These are phyloP conservation scores for Melitaea athalia DNA, from an alignment of 2,888 invertebrate genomes.

Conservation along the genomic window DNA sequence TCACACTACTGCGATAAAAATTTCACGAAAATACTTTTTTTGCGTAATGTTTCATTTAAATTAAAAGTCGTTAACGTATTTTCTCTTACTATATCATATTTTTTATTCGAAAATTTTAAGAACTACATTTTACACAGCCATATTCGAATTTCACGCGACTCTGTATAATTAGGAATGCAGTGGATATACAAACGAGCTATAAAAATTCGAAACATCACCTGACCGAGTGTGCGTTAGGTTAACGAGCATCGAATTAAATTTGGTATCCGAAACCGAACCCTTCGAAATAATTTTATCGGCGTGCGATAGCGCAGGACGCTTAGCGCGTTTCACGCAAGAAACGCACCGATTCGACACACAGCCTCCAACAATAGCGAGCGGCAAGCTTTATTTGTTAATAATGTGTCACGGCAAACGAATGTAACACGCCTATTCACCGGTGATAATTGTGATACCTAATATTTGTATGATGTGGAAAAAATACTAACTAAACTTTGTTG, in stretches of 20 bases:
- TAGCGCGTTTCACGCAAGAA: slow-evolving; percentile 60
- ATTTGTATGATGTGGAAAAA: slow-evolving; percentile 39
- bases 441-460: slow-evolving; percentile 52
- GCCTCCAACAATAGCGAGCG: slow-evolving; percentile 63
- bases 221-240: slow-evolving; percentile 41
- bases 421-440: slow-evolving; percentile 67
- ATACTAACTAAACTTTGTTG: slow-evolving; percentile 17
- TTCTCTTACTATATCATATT: background rate
- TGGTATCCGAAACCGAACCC: slow-evolving; percentile 55
- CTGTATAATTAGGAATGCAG: slow-evolving; percentile 5
- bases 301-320: slow-evolving; percentile 45
- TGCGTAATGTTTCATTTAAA: slow-evolving; percentile 1
- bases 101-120: background rate
- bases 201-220: slow-evolving; percentile 38
- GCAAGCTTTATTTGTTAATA: slow-evolving; percentile 74
- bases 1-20: slow-evolving; percentile 18
- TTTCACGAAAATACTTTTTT: slow-evolving; percentile 11
- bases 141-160: background rate
- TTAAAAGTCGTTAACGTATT: background rate
- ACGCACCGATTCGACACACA: slow-evolving; percentile 63
- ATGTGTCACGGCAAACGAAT: slow-evolving; percentile 70
- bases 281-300: slow-evolving; percentile 45
- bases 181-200: slow-evolving; percentile 31
- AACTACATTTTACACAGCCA: background rate
- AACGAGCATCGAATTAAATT: slow-evolving; percentile 69